Evolutionary conservation across 2,888 invertebrate species (phyloP).

Genomic region (Laspeyria flexula): DNA sequence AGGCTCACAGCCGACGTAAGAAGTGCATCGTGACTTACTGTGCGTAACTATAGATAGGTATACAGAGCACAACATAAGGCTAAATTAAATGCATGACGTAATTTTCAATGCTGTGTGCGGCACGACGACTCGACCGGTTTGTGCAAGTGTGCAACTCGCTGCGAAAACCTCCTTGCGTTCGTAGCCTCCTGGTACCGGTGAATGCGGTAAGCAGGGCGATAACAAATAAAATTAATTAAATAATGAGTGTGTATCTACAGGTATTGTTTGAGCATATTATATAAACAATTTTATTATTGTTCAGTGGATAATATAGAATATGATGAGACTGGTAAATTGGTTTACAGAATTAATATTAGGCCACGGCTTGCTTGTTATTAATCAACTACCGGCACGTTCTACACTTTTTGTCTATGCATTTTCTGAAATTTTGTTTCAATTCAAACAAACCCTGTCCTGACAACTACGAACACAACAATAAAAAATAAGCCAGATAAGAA

Average conservation of each 20-base stretch:
- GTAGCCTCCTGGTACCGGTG: slow-evolving; percentile 73
- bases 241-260: neutral
- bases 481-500: no score
- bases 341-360: no score
- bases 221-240: slow-evolving; percentile 16
- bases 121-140: slow-evolving; percentile 70
- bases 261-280: no score
- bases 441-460: no score
- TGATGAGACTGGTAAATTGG: no score
- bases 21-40: slow-evolving; percentile 68
- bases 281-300: no score
- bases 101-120: slow-evolving; percentile 77
- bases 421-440: no score
- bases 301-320: no score
- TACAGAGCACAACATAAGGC: slow-evolving; percentile 74
- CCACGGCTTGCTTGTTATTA: no score
- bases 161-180: slow-evolving; percentile 65
- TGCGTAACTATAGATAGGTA: slow-evolving; percentile 59
- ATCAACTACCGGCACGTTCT: no score
- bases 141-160: slow-evolving; percentile 71
- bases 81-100: slow-evolving; percentile 80
- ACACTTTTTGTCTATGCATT: no score
- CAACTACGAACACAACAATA: no score
- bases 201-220: slow-evolving; percentile 38
- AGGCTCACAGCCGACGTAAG: slow-evolving; percentile 65